Base-by-base conservation (phyloP, 2,797 vertebrate genomes). In the Esox masquinongy region DNA sequence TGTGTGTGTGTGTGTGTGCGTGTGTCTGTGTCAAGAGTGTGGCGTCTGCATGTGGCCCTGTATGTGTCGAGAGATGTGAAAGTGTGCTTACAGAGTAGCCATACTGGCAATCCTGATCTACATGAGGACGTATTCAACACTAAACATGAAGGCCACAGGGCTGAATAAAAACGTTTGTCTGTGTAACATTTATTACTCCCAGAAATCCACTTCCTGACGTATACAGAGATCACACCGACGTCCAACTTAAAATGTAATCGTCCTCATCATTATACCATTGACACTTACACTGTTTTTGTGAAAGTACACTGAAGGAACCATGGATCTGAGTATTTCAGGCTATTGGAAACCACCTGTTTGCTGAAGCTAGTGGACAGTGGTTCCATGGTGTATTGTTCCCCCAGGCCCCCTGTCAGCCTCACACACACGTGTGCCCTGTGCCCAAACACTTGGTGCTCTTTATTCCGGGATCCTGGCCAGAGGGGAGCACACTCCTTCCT, bases 371-470 rank as follows among this genome's bases (percentile, higher is more conserved):
- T 87, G 84, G 87, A 12, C 68, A 88, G 87, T 82, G 85, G 83
- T 83, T 79, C 80, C 83, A 56, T 85, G 87, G 81, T 78, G 59
- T 68, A 79, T 85, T 86, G 9, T 82, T 80, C 56, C 78, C 36
- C 63, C 86, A 84, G 79, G 26, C 87, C 87, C 88, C 81, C 79
- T 75, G 70, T 79, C 83, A 77, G 79, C 74, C 71, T 79, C 83
- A 78, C 85, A 82, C 85, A 90, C 89, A 89, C 90, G 90, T 91
- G 92, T 89, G 90, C 90, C 88, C 83, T 83, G 84, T 86, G 84
- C 83, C 11, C 74, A 86, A 81, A 80, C 89, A 88, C 90, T 91
- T 92, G 89, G 88, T 90, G 84, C 85, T 90, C 89, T 89, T 61
- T 79, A 80, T 79, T 77, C 87, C 82, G 80, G 68, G 66, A 86